phyloP scores from a whole-genome alignment of 2,113 vertebrate genomes.

The Regulus satrapa region DNA sequence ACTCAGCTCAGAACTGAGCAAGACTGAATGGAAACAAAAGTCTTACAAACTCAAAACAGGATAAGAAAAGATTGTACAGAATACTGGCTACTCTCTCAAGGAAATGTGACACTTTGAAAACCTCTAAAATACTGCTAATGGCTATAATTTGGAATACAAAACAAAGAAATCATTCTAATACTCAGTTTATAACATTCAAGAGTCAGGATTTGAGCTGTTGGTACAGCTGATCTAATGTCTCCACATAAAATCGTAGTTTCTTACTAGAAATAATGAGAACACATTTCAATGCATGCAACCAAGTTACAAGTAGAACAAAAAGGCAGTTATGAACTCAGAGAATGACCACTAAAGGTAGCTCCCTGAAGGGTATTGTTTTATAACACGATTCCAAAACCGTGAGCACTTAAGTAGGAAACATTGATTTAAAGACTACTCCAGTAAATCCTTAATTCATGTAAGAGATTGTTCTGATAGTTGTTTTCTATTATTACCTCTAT shows the following conservation, averaged over 20 bases:
- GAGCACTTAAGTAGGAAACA: not conserved
- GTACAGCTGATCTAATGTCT: not conserved
- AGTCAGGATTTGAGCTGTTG: not conserved
- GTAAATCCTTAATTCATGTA: not conserved
- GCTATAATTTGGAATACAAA: not conserved
- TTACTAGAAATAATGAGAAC: not conserved
- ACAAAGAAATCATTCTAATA: not conserved
- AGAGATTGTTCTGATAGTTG: not conserved
- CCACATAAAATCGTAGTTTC: not conserved
- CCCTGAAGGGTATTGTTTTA: not conserved
- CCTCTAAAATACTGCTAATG: not conserved
- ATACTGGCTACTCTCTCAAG: not conserved
- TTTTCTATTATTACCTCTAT: slow-evolving; percentile 82
- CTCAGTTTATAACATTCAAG: not conserved
- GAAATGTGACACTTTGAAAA: not conserved
- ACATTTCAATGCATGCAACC: not conserved
- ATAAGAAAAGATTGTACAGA: not conserved
- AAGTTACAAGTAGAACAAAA: not conserved
- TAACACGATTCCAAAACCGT: not conserved
- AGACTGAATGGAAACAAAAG: not conserved
- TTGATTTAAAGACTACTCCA: not conserved
- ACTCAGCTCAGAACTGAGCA: not conserved
- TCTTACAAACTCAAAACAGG: not conserved
- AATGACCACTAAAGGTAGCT: not conserved
- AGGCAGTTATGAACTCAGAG: not conserved